Percentiles rank a stretch among this genome's conserved stretches.
Conservation (phyloP, 2,888 invertebrate genomes). For the Amitus sp. region DNA sequence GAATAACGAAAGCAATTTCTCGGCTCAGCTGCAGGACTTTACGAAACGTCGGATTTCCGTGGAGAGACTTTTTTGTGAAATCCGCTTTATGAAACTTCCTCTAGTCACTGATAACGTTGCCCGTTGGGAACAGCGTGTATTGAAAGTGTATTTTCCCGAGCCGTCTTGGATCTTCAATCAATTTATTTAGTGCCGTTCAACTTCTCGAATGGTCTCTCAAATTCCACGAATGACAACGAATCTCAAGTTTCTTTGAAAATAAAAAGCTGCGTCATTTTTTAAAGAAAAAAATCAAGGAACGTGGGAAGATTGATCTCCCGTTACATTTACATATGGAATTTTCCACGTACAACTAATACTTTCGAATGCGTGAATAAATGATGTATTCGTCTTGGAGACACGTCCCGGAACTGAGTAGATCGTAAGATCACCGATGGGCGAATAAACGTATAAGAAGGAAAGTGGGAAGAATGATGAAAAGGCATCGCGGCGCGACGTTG, state of each 20-base stretch:
- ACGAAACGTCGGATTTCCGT: conserved; percentile 19
- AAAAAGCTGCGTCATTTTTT: no score
- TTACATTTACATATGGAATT: no score
- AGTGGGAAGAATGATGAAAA: conserved; percentile 23
- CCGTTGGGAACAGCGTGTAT: conserved; percentile 8
- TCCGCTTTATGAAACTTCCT: conserved; percentile 5
- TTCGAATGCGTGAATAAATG: conserved; percentile 30
- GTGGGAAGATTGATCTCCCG: no score
- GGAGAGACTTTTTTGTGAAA: conserved; percentile 14
- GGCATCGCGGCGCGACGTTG: conserved; percentile 14
- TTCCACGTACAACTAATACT: conserved; percentile 28
- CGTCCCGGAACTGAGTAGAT: background rate
- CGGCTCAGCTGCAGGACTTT: conserved; percentile 27
- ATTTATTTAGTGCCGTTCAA: background rate
- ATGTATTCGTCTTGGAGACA: conserved; percentile 25
- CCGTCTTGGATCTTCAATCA: background rate
- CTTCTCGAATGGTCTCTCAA: background rate
- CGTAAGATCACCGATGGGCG: background rate
- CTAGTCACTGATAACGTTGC: conserved; percentile 15
- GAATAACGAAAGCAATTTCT: conserved; percentile 38
- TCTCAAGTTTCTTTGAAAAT: no score
- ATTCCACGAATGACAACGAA: background rate
- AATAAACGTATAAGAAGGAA: conserved; percentile 8
- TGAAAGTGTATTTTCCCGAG: conserved; percentile 4
- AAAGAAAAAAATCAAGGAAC: no score